These are phyloP conservation scores for Kuschelorhynchus macadamiae DNA, from an alignment of 2,888 invertebrate genomes.

Conservation along the genomic window DNA sequence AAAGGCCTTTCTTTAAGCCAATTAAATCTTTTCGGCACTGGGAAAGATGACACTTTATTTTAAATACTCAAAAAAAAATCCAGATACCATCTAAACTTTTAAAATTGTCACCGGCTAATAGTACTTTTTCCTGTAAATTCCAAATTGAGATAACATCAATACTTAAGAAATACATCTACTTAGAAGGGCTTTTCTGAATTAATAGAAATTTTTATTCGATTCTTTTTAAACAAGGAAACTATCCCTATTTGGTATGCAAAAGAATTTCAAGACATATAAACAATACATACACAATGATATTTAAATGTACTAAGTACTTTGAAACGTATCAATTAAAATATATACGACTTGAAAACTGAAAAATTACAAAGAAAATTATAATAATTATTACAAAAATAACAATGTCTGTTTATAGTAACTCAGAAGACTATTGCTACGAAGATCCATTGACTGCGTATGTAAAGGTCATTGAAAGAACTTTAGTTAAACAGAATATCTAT, in stretches of 20 bases:
- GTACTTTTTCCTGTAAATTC: no score
- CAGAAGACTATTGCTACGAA: slow-evolving; percentile 16
- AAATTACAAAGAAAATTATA: slow-evolving; percentile 23
- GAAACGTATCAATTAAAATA: slow-evolving; percentile 3
- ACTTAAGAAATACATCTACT: neutral
- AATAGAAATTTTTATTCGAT: neutral
- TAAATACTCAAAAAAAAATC: no score
- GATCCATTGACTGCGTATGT: slow-evolving; percentile 17
- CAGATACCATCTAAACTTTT: no score
- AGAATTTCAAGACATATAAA: slow-evolving; percentile 3
- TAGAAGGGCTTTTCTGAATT: neutral
- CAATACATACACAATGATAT: neutral
- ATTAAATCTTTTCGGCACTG: no score
- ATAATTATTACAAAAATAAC: slow-evolving; percentile 7
- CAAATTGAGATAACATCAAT: no score
- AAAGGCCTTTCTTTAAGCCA: no score
- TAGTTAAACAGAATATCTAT: slow-evolving; percentile 8
- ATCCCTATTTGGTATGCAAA: slow-evolving; percentile 1
- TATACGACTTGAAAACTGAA: slow-evolving; percentile 22
- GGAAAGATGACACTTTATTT: no score
- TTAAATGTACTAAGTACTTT: slow-evolving; percentile 6
- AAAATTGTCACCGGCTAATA: no score
- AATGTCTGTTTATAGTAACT: slow-evolving; percentile 10
- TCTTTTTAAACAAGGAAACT: neutral
- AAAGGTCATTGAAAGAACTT: slow-evolving; percentile 10